Base-by-base conservation (phyloP, 2,113 vertebrate genomes). In the Bambusicola thoracicus region DNA sequence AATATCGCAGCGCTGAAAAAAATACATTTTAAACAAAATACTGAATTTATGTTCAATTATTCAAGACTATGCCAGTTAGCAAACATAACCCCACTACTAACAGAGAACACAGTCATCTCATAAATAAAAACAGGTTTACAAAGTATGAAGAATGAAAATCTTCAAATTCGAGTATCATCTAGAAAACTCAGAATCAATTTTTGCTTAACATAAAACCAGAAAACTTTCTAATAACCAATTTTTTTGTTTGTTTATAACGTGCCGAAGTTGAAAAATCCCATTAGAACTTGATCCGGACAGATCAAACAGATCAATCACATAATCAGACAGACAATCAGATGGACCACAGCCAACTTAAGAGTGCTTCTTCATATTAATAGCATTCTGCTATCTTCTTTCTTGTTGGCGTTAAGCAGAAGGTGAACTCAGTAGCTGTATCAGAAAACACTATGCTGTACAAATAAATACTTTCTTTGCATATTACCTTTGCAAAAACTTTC, bases 401-500 rank as follows among this genome's bases (percentile, higher is more conserved):
- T 73, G 61, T 0, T 56, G 51, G 15, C 27, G 67, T 7, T 59
- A 61, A 65, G 11, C 38, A 81, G 79, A 59, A 91, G 15, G 8
- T 36, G 84, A 84, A 79, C 36, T 87, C 58, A 48, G 20, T 48
- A 43, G 29, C 46, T 85, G 13, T 58, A 73, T 43, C 36, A 85
- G 53, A 58, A 90, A 69, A 53, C 14, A 63, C 8, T 49, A 20
- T 40, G 34, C 30, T 48, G 19, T 8, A 84, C 14, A 92, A 66
- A 3, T 27, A 86, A 67, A 2, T 32, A 81, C 95, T 46, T 53
- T 66, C 77, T 88, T 85, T 89, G 81, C 34, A 2, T 46, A 95
- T 94, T 98, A 99, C 99, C 99, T 99, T 99, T 72, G 99, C 99
- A 96, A 99, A 99, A 77, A 99, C 99, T 97, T 99, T 99, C 98